phyloP scores from a whole-genome alignment of 2,888 invertebrate genomes.

The Physocephala rufipes region DNA sequence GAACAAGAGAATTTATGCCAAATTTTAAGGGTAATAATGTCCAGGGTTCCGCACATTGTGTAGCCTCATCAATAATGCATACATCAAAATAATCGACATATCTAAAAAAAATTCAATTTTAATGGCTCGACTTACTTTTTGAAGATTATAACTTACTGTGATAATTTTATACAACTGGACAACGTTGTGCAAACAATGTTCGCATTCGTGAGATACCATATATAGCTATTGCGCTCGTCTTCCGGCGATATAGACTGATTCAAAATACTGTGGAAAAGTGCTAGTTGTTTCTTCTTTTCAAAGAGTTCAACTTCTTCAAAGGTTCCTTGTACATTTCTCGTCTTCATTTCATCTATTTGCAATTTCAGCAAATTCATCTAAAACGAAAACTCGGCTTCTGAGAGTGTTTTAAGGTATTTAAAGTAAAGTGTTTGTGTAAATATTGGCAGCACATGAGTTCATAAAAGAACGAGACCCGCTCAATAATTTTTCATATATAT shows the following conservation, averaged over 20 bases:
- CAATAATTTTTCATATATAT: too few species aligned
- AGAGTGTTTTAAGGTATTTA: too few species aligned
- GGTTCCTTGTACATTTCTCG: conserved; percentile 43
- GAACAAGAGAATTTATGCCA: conserved; percentile 77
- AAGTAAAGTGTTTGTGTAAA: too few species aligned
- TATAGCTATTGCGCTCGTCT: conserved; percentile 56
- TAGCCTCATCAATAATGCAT: conserved; percentile 88
- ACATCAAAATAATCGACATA: conserved; percentile 67
- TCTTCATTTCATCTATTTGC: conserved; percentile 46
- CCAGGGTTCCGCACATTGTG: conserved; percentile 86
- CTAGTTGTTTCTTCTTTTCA: conserved; percentile 55
- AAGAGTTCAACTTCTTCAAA: conserved; percentile 51
- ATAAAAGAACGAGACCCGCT: too few species aligned
- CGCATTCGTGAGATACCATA: conserved; percentile 68
- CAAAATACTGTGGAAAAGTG: conserved; percentile 47
- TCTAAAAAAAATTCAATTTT: conserved; percentile 26
- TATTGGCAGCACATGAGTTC: too few species aligned
- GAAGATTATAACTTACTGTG: conserved; percentile 47
- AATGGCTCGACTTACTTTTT: neutral
- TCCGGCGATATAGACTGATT: conserved; percentile 49
- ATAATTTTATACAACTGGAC: conserved; percentile 68
- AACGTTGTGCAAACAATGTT: conserved; percentile 79
- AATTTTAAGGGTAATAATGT: conserved; percentile 81
- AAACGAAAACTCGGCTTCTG: neutral
- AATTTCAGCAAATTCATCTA: conserved; percentile 43